Percentiles rank a stretch among this genome's conserved stretches.
Conservation (phyloP, 2,797 vertebrate species). For the Falco concolor region DNA sequence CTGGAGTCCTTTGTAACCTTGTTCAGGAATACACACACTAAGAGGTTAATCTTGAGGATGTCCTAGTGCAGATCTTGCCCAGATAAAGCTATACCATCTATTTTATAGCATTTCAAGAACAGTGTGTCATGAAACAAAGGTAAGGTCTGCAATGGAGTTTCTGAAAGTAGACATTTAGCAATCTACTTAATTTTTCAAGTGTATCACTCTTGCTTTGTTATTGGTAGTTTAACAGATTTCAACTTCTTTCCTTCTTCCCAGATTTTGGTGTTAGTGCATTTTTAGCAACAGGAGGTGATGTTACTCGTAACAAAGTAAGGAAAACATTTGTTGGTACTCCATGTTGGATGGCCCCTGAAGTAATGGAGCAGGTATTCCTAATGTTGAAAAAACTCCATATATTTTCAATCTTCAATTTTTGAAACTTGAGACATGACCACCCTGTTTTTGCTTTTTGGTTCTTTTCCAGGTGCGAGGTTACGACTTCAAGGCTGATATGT, state of each 20-base stretch:
- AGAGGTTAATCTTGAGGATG: neutral
- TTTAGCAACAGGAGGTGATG: conserved; percentile 92
- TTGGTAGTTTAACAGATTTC: neutral
- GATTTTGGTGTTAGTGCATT: conserved; percentile 98
- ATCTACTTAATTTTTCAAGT: neutral
- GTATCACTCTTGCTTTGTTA: neutral
- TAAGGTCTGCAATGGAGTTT: neutral
- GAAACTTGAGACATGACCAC: neutral
- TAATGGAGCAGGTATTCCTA: conserved; percentile 93
- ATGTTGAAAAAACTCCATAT: neutral
- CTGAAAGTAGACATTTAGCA: neutral
- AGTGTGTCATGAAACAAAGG: neutral
- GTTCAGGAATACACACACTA: neutral
- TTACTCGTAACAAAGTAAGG: conserved; percentile 97
- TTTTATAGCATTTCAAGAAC: neutral
- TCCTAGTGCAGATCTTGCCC: neutral
- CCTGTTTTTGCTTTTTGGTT: conserved; percentile 7
- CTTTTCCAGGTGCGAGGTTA: conserved; percentile 91
- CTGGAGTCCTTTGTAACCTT: neutral
- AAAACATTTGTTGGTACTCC: conserved; percentile 99
- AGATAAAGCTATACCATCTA: neutral
- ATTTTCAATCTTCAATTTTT: neutral
- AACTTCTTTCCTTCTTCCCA: conserved; percentile 45
- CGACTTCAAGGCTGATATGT: conserved; percentile 99
- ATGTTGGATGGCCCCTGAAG: conserved; percentile 99